Evolutionary conservation across 1,140 invertebrate genomes (phyloP).

Genomic region (Coptotermes formosanus): DNA sequence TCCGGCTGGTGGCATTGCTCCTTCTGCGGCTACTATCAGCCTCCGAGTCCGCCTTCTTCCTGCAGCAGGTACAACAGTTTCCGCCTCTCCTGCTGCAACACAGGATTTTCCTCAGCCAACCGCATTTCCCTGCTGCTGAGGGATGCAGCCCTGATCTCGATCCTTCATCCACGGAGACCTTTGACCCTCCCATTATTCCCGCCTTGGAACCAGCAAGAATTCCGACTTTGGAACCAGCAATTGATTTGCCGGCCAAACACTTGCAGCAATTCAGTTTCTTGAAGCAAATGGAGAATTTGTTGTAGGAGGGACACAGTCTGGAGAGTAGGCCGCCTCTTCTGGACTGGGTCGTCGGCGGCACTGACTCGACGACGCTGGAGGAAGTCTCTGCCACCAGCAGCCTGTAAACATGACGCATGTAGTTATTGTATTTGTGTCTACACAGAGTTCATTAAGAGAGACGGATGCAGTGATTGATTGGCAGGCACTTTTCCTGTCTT

Average conservation of each 20-base stretch:
- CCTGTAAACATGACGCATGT: not conserved
- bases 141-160: not conserved
- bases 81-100: not conserved
- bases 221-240: not conserved
- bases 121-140: not conserved
- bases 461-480: not conserved
- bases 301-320: constrained; percentile 39
- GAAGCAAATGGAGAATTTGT: not conserved
- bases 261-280: not conserved
- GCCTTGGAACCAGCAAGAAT: not conserved
- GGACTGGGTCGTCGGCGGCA: not conserved
- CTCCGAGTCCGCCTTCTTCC: constrained; percentile 35
- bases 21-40: constrained; percentile 45
- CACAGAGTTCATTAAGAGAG: not conserved
- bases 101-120: not conserved
- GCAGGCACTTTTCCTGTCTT: not conserved
- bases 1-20: constrained; percentile 44
- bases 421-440: not conserved
- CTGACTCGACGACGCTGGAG: not conserved
- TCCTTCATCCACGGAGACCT: not conserved
- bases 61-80: constrained; percentile 23
- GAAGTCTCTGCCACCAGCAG: not conserved
- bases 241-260: not conserved
- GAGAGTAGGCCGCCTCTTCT: constrained; percentile 39
- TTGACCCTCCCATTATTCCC: not conserved